These are phyloP conservation scores for Sarcophaga variegata DNA, from an alignment of 2,888 invertebrate species.

Conservation along the genomic window DNA sequence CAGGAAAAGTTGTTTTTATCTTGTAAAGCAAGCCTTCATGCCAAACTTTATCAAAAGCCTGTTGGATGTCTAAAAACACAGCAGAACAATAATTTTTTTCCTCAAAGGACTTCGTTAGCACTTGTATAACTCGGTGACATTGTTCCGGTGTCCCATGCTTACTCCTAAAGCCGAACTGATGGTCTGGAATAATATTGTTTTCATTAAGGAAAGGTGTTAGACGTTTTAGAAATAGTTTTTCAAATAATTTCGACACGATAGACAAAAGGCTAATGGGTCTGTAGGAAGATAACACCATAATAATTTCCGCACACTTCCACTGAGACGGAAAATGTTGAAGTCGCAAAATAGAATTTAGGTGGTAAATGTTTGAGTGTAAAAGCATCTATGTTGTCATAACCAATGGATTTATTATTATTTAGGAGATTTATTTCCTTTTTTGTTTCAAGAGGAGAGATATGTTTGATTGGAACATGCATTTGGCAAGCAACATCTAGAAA, in stretches of 20 bases:
- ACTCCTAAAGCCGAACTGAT: too few relatives aligned
- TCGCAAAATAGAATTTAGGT: conserved; percentile 20
- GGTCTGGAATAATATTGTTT: too few relatives aligned
- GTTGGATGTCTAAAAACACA: too few relatives aligned
- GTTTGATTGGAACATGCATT: background rate
- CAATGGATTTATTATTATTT: background rate
- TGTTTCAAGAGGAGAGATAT: conserved; percentile 3
- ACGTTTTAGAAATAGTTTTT: too few relatives aligned
- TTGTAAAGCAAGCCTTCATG: background rate
- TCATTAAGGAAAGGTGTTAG: too few relatives aligned
- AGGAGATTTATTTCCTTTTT: background rate
- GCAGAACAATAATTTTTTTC: too few relatives aligned
- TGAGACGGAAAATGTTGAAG: conserved; percentile 15
- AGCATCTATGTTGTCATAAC: background rate
- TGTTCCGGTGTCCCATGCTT: too few relatives aligned
- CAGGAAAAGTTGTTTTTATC: background rate
- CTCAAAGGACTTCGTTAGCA: too few relatives aligned
- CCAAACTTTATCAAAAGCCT: background rate
- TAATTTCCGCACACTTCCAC: background rate
- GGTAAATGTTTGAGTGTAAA: background rate
- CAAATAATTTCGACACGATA: background rate
- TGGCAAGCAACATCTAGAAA: background rate
- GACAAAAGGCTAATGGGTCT: too few relatives aligned
- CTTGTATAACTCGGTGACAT: too few relatives aligned
- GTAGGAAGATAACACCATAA: too few relatives aligned